phyloP scores from a whole-genome alignment of 2,797 vertebrate genomes.

The Periophthalmus magnuspinnatus region DNA sequence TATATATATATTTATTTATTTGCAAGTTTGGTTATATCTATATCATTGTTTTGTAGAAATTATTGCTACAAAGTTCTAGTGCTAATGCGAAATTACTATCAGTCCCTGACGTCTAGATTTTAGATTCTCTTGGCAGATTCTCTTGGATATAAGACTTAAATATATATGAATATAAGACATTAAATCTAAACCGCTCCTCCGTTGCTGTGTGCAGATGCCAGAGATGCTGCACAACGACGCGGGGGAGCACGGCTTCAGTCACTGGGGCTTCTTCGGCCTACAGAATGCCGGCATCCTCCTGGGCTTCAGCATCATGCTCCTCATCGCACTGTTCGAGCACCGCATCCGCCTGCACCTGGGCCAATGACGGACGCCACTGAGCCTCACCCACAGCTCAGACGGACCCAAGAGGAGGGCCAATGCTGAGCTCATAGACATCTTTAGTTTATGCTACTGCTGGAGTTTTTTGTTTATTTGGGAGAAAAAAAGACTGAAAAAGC shows the following conservation, averaged over 20 bases:
- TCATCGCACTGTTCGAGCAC: conserved; percentile 94
- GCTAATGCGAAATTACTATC: no score
- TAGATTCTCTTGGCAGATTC: no score
- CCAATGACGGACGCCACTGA: conserved; percentile 47
- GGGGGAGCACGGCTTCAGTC: conserved; percentile 93
- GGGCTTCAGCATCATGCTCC: conserved; percentile 94
- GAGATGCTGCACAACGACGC: conserved; percentile 98
- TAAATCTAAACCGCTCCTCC: no score
- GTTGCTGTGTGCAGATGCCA: conserved; percentile 79
- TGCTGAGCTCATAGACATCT: background rate
- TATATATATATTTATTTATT: no score
- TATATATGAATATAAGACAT: no score
- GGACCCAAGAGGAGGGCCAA: background rate
- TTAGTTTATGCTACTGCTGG: background rate
- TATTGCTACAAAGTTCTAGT: no score
- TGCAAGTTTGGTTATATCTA: no score
- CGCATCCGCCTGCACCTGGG: conserved; percentile 90
- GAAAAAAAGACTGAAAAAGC: background rate
- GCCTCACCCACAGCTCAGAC: background rate
- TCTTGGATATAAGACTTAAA: no score
- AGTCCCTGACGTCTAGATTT: no score
- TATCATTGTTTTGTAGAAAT: no score
- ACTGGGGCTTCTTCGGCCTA: conserved; percentile 94
- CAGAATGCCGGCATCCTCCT: conserved; percentile 96
- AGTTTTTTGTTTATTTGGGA: background rate